phyloP scores from a whole-genome alignment of 2,888 invertebrate genomes.

The Stenoptilia bipunctidactyla region DNA sequence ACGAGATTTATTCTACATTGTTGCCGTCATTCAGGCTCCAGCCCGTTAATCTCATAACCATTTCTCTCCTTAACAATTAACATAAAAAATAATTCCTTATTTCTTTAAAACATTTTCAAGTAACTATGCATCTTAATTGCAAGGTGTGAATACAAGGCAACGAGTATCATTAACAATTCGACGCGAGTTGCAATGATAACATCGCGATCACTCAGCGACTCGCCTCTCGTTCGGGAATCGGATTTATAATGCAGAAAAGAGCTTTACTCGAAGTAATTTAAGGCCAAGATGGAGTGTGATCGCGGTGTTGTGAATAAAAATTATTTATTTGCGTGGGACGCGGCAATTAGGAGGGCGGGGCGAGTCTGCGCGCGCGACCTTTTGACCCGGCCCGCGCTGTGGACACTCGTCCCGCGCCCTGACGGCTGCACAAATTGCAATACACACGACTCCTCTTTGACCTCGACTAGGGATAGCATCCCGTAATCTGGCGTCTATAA shows the following conservation, averaged over 20 bases:
- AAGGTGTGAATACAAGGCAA: too few species aligned
- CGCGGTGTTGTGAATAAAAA: slow-evolving; percentile 56
- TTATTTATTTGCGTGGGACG: slow-evolving; percentile 70
- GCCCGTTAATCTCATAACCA: too few species aligned
- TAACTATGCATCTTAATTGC: too few species aligned
- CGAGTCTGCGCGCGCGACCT: slow-evolving; percentile 60
- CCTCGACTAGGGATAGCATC: slow-evolving; percentile 3
- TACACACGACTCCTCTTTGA: too few species aligned
- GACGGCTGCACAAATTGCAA: too few species aligned
- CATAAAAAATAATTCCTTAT: too few species aligned
- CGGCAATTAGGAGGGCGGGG: slow-evolving; percentile 68
- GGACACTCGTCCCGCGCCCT: too few species aligned
- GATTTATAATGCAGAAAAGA: slow-evolving; percentile 26
- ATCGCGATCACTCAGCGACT: slow-evolving; percentile 38
- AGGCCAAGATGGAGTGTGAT: slow-evolving; percentile 27
- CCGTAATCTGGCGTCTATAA: slow-evolving; percentile 3
- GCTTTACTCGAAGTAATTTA: background rate
- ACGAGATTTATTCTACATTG: too few species aligned
- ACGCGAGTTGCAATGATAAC: slow-evolving; percentile 32
- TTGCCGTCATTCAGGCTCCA: too few species aligned
- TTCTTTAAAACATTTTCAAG: too few species aligned
- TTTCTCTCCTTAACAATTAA: too few species aligned
- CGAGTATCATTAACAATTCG: slow-evolving; percentile 57
- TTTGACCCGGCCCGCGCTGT: slow-evolving; percentile 40
- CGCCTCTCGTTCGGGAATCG: slow-evolving; percentile 36